A percentile compares a stretch with the other conserved stretches of the same genome.
These are phyloP conservation scores for Drosophila kambysellisi DNA, from an alignment of 2,888 invertebrate genomes.

Conservation along the genomic window DNA sequence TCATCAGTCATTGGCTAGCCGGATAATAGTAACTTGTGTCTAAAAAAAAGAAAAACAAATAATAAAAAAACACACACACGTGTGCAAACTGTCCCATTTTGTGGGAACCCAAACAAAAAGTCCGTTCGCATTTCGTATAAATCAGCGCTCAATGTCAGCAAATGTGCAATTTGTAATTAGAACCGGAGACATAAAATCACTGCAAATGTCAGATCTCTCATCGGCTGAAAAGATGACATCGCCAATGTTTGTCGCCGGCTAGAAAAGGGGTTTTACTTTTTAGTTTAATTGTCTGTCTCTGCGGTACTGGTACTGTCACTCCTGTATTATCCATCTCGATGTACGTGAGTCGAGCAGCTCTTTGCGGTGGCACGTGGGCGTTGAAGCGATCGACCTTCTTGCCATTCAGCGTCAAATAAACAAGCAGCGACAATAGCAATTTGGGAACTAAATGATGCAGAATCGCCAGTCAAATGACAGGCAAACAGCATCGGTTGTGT, in stretches of 20 bases:
- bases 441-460: slow-evolving; percentile 52
- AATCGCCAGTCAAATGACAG: slow-evolving; percentile 47
- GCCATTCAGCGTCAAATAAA: slow-evolving; percentile 51
- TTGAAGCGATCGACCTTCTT: slow-evolving; percentile 22
- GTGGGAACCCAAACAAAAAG: slow-evolving; percentile 58
- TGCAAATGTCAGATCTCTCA: slow-evolving; percentile 34
- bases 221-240: slow-evolving; percentile 32
- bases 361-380: slow-evolving; percentile 67
- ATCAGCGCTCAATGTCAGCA: slow-evolving; percentile 76
- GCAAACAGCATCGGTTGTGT: not conserved
- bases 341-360: slow-evolving; percentile 31
- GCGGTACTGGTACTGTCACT: slow-evolving; percentile 25
- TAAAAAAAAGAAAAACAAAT: slow-evolving; percentile 7
- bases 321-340: slow-evolving; percentile 5
- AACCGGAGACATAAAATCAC: slow-evolving; percentile 76
- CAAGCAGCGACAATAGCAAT: slow-evolving; percentile 32
- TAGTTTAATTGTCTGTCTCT: slow-evolving; percentile 55
- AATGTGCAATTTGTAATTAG: slow-evolving; percentile 71
- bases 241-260: slow-evolving; percentile 32
- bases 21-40: slow-evolving; percentile 27
- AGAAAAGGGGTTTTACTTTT: slow-evolving; percentile 43
- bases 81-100: slow-evolving; percentile 23
- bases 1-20: slow-evolving; percentile 58
- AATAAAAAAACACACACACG: not conserved
- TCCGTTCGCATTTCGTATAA: slow-evolving; percentile 61